These are phyloP conservation scores for Catostylus mosaicus DNA, from an alignment of 30 jellyfish, hydroid and myxozoan species.

Conservation along the genomic window DNA sequence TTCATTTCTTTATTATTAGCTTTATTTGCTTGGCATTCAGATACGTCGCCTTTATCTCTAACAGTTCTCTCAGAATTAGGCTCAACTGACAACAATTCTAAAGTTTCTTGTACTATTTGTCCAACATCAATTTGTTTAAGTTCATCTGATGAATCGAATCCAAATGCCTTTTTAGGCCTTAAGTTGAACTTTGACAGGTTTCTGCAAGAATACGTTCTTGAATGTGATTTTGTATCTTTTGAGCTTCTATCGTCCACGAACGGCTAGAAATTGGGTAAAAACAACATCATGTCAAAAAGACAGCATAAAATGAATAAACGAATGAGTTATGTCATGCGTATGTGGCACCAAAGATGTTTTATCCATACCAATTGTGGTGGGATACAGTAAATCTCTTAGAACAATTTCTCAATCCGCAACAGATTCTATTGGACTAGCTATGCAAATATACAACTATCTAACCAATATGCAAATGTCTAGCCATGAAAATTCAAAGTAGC, in stretches of 20 bases:
- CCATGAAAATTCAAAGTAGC: too few species aligned
- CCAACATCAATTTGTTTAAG: conserved; percentile 26
- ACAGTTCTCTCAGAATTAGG: neutral
- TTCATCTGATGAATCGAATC: conserved; percentile 47
- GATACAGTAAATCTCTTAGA: too few species aligned
- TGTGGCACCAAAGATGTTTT: too few species aligned
- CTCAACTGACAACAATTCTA: conserved; percentile 9
- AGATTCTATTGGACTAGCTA: too few species aligned
- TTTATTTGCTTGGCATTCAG: neutral
- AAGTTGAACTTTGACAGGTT: conserved; percentile 48
- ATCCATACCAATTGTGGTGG: too few species aligned
- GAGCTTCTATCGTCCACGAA: neutral
- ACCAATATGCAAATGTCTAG: too few species aligned
- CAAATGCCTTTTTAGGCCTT: conserved; percentile 32
- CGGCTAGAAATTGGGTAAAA: neutral
- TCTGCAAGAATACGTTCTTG: conserved; percentile 1
- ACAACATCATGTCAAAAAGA: too few species aligned
- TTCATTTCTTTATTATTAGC: neutral
- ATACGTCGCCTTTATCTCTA: neutral
- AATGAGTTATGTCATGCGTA: too few species aligned
- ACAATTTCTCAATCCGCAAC: too few species aligned
- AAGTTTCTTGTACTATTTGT: conserved; percentile 21
- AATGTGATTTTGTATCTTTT: neutral
- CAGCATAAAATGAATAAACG: too few species aligned
- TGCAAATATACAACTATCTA: too few species aligned